Evolutionary conservation across 2,888 invertebrate species (phyloP).

Genomic region (Cerastis leucographa): DNA sequence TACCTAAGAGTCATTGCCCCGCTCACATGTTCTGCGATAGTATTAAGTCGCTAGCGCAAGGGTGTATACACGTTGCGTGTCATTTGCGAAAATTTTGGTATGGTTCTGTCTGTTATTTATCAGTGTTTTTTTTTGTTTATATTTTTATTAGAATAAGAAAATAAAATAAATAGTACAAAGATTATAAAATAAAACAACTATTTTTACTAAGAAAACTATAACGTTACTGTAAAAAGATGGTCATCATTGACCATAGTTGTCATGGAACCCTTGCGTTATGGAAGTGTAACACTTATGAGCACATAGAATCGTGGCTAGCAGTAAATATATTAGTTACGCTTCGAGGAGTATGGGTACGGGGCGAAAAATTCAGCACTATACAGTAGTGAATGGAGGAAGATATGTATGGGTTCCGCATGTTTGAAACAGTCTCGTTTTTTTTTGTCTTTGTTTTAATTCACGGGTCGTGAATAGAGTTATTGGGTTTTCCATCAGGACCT

Average conservation of each 20-base stretch:
- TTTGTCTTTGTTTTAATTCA: neutral
- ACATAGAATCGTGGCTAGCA: constrained; percentile 42
- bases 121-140: too few relatives aligned
- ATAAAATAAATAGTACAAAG: too few relatives aligned
- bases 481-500: neutral
- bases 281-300: constrained; percentile 28
- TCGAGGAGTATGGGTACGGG: constrained; percentile 19
- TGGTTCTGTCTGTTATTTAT: too few relatives aligned
- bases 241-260: constrained; percentile 24
- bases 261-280: constrained; percentile 11
- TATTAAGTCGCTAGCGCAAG: too few relatives aligned
- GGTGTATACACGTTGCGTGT: too few relatives aligned
- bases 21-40: too few relatives aligned
- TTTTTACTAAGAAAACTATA: constrained; percentile 25
- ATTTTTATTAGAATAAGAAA: too few relatives aligned
- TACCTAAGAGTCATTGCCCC: too few relatives aligned
- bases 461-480: neutral
- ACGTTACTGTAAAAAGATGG: constrained; percentile 36
- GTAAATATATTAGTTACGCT: constrained; percentile 63
- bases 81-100: too few relatives aligned
- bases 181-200: too few relatives aligned
- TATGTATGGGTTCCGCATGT: constrained; percentile 39
- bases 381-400: constrained; percentile 16
- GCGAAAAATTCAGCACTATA: constrained; percentile 43
- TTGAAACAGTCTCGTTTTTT: neutral